Evolutionary conservation across 2,113 vertebrate species (phyloP), one percentile per base, ranked within the genome.

Genomic region (Syngnathus scovelli): DNA sequence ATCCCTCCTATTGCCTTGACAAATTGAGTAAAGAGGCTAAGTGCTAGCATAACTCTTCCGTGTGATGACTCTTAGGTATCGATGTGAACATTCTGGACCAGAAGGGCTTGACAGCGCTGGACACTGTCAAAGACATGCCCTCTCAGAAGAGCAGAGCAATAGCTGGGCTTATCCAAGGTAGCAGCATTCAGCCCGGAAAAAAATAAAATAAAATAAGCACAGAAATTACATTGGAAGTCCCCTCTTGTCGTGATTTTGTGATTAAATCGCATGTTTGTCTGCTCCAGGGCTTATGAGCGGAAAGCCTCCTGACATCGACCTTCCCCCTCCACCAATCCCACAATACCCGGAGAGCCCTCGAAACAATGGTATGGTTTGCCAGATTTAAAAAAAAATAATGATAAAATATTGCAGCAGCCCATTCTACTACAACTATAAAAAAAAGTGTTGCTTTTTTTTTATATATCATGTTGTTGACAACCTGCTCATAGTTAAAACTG

Each of bases 61-160:
- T 72, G n/a, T 78, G 1, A 70, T 0, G 9, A 46, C 78, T 55
- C 6, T 62, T 81, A 99, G 97, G 94, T 78, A 93, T 98, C 33
- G 91, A 97, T 49, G 96, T 95, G 75, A 95, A 92, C 86, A 98
- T 98, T 44, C 86, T 92, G 12, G 95, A 99, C 77, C 90, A 90
- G 82, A 94, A 92, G 80, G 94, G 95, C 60, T 87, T 95, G 84
- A 94, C 94, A 0, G 95, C 97, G 46, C 91, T 97, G 81, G 95
- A 96, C 87, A 96, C 92, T 11, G 96, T 98, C 74, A 94, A 90
- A 71, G 96, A 97, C 19, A 94, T 98, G 88, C 97, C 96, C n/a
- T 98, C 96, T 38, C 93, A 98, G 87, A 99, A 98, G 86, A 98
- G 95, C 89, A 90, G 94, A 60, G 92, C 96, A 84, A 97, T 98